Evolutionary conservation across 2,113 vertebrate genomes (phyloP), one percentile per base, ranked within the genome.

Genomic region (Aldabrachelys gigantea): DNA sequence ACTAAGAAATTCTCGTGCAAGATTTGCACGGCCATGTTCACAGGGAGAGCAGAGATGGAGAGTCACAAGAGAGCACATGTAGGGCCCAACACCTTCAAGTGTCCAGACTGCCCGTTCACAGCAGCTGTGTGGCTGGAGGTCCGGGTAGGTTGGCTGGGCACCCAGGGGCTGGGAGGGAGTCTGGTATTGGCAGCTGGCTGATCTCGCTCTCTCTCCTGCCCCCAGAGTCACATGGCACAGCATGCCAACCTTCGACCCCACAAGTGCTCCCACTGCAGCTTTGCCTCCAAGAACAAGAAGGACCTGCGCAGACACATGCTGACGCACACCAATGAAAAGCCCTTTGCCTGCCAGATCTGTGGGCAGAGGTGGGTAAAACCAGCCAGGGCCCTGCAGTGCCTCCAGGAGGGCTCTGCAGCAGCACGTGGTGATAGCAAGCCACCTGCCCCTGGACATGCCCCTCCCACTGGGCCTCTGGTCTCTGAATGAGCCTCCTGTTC

Each of bases 241-340:
- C 99, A 99, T 24, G 98, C 99, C 8, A 99, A 98, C 97, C 98
- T 99, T 3, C 98, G 99, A 53, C 99, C 99, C 22, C 99, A 99
- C 98, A 99, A 99, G 98, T 99, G 99, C 96, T 97, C 96, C 54
- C 99, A 98, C 96, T 99, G 99, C 98, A 99, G 99, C 97, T 99
- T 99, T 1, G 99, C 99, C 92, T 99, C 99, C 91, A 99, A 99
- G 97, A 99, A 99, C 98, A 99, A 99, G 97, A 99, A 99, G 95
- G 99, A 99, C 95, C 98, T 99, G 89, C 98, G 99, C 31, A 98
- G 99, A 69, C 99, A 99, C 96, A 98, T 98, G 97, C 98, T 99
- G 97, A 99, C 99, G 0, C 99, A 99, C 98, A 99, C 99, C 97
- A 99, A 99, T 0, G 99, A 99, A 98, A 99, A 99, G 97, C 99